Base-by-base conservation (phyloP, 2,113 vertebrate genomes). In the Thinocorus orbignyianus region DNA sequence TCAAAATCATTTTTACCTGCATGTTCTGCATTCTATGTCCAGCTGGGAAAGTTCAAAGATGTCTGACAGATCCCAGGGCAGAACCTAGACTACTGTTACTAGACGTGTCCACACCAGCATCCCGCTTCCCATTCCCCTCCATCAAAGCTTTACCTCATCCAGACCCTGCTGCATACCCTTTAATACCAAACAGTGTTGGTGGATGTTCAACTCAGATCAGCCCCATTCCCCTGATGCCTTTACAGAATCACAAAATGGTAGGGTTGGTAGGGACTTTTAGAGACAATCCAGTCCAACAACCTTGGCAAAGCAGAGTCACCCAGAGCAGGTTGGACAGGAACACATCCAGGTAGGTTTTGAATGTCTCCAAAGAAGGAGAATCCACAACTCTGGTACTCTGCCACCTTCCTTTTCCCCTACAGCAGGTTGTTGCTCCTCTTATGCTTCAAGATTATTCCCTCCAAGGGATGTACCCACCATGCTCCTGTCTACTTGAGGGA, bases 391-490 rank as follows among this genome's bases (percentile, higher is more conserved):
- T 26, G 30, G 61, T 41, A 39, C 5, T 44, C 41, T 31, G 28
- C 20, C 41, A 31, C 17, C 55, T 71, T 62, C 51, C 42, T 86
- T 16, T 69, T 37, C 49, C 12, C 10, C 42, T 64, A 39, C 35
- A 25, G 7, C 14, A 64, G 8, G 15, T 4, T 60, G 31, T 7
- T 42, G 4, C 22, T 64, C 10, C 39, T 17, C 30, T 80, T 11
- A 18, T 4, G 0, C 13, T 77, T 26, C 1, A 3, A 16, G 44
- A 19, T 33, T 37, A 2, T 44, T 69, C 24, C 19, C 35, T 65
- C 9, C 26, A 31, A 65, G 52, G 41, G 37, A 49, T 54, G 57
- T 9, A 23, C 9, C 49, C n/a, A 7, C 28, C 7, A 20, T 24
- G 6, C 7, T 70, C 13, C 42, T 52, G 72, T 28, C 11, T 60